Base-by-base conservation (phyloP, 2,888 invertebrate genomes). In the Andrena trimmerana region DNA sequence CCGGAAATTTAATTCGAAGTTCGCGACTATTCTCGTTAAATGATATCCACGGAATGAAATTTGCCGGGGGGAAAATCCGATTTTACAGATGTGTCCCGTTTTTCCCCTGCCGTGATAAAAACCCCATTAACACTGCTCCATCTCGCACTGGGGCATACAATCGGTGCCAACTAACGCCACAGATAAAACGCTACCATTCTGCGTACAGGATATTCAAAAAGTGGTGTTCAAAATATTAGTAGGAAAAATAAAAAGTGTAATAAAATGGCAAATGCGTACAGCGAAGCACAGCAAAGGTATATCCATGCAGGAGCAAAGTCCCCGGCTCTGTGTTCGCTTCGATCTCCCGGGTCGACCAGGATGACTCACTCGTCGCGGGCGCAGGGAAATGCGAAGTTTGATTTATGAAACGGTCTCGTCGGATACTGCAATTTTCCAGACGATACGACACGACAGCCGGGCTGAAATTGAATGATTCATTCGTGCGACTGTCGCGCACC, bases 1-100 rank as follows among this genome's bases (percentile, higher is more conserved):
- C 68, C 73, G 86, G 81, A 84, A 88, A 86, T 87, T 88, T 84
- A 81, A 84, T 88, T 76, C 69, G 10, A 74, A 87, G 85, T 82
- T 83, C 52, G 79, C 77, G 77, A 86, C 77, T 78, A 42, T 77
- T 67, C 73, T 62, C 78, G 79, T 54, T 78, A 86, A 88, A 85
- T 74, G 79, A 86, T 85, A 83, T 81, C 66, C 85, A 75, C 62
- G 72, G 76, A 81, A 86, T 84, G 86, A 86, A 86, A 87, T 86
- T 86, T 65, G 84, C 36, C 66, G 48, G 71, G 52, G 63, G 33
- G 16, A 63, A 27, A 57, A 67, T 81, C 52, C 62, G 68, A 81
- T 66, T 60, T 69, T 81, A 59, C 71, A 29, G 54, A 36, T 27
- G 20, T 20, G 59, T 48, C 60, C 66, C 16, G 52, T 79, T 81